Evolutionary conservation across 2,797 vertebrate genomes (phyloP).

Genomic region (Micromesistius poutassou): DNA sequence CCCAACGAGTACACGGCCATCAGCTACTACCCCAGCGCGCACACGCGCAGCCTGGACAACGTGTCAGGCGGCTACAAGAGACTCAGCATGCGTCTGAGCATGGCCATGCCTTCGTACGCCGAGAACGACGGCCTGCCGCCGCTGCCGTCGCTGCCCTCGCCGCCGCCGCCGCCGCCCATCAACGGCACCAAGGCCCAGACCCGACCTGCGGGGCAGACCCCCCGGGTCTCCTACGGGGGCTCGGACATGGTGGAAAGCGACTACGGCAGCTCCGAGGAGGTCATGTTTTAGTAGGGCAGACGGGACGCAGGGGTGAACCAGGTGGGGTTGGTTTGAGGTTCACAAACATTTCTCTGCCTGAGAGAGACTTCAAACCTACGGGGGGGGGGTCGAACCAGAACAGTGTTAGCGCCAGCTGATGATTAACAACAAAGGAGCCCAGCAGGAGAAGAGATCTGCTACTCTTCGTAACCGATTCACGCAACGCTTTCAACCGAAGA

Average conservation of each 20-base stretch:
- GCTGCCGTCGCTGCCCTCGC: conserved; percentile 75
- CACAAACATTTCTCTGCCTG: neutral
- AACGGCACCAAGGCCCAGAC: conserved; percentile 55
- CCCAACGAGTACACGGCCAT: conserved; percentile 93
- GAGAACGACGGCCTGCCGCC: conserved; percentile 68
- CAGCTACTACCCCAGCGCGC: conserved; percentile 91
- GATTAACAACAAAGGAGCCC: conserved; percentile 9
- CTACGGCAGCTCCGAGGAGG: conserved; percentile 96
- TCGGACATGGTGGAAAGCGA: conserved; percentile 91
- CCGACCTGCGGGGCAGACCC: conserved; percentile 55
- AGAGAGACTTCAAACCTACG: too few species aligned
- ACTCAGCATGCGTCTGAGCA: conserved; percentile 87
- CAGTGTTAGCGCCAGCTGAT: conserved; percentile 31
- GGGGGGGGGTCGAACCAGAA: too few species aligned
- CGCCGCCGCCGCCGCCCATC: conserved; percentile 79
- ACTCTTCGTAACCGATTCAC: too few species aligned
- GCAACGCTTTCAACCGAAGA: too few species aligned
- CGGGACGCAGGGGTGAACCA: too few species aligned
- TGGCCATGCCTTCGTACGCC: conserved; percentile 88
- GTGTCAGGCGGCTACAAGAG: conserved; percentile 80
- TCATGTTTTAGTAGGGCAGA: conserved; percentile 84
- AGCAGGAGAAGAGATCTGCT: neutral
- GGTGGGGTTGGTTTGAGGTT: conserved; percentile 29
- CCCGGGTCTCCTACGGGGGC: conserved; percentile 63
- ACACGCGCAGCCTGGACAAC: conserved; percentile 75